Evolutionary conservation across 2,888 invertebrate genomes (phyloP).

Genomic region (Drosophila picticornis): DNA sequence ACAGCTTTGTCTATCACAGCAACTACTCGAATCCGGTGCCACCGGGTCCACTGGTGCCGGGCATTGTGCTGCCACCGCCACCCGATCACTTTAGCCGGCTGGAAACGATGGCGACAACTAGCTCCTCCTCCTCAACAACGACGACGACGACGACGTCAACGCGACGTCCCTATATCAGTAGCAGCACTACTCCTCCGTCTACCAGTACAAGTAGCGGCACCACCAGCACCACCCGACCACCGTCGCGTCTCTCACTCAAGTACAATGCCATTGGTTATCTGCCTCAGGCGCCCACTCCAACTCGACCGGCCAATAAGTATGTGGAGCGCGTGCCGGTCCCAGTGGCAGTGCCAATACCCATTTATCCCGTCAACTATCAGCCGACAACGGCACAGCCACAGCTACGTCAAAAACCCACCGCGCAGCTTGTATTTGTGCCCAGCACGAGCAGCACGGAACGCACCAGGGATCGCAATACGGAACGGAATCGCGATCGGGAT

Average conservation of each 20-base stretch:
- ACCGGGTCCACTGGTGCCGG: conserved; percentile 94
- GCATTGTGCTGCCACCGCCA: conserved; percentile 94
- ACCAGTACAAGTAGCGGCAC: conserved; percentile 39
- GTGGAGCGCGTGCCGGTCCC: conserved; percentile 80
- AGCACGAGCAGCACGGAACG: conserved; percentile 66
- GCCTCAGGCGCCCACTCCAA: conserved; percentile 86
- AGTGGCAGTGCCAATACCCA: conserved; percentile 79
- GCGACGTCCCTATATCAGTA: conserved; percentile 72
- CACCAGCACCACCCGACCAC: conserved; percentile 56
- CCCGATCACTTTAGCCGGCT: conserved; percentile 93
- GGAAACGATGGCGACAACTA: conserved; percentile 85
- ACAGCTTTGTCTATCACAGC: conserved; percentile 93
- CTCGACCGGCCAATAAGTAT: conserved; percentile 43
- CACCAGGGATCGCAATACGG: conserved; percentile 23
- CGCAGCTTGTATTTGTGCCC: conserved; percentile 77
- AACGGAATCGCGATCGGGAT: conserved; percentile 21
- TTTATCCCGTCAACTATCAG: conserved; percentile 76
- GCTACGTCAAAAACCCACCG: conserved; percentile 33
- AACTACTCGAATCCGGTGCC: conserved; percentile 91
- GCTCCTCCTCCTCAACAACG: conserved; percentile 75
- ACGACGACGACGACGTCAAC: conserved; percentile 82
- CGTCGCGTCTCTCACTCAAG: conserved; percentile 69
- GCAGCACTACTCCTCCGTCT: conserved; percentile 79
- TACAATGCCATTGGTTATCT: conserved; percentile 63
- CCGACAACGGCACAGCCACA: conserved; percentile 63